Base-by-base conservation (phyloP, 2,888 invertebrate species). In the Molorchus minor region DNA sequence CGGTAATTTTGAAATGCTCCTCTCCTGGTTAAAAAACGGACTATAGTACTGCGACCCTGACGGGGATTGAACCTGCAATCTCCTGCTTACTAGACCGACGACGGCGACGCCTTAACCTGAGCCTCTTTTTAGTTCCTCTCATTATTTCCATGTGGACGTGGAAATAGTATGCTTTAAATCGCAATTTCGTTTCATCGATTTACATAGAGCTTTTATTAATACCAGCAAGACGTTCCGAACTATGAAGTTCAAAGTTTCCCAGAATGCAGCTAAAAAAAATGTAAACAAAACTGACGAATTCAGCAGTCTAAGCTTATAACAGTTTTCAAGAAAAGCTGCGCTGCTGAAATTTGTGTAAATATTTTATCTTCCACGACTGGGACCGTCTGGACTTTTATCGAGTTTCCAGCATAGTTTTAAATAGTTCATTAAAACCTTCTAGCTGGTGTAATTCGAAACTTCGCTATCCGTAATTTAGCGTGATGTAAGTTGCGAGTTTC, bases 361-460 rank as follows among this genome's bases (percentile, higher is more conserved):
- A 62, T 62, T 65, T 61, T 47, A 62, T 58, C 29, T 30, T 30
- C 45, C 46, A 46, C 43, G 19, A 57, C 52, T 53, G 35, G 61
- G 54, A 53, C 41, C 56, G 41, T 44, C 45, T 43, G 41, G 56
- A 51, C 58, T 60, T 53, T 47, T 52, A 56, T 57, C 61, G 52
- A 53, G 53, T 58, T 58, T 21, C 33, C 56, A 38, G 58, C 46
- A 57, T 55, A 64, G 62, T 62, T 61, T 62, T 47, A 68, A 65
- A 65, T 63, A 65, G 65, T 68, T 68, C 65, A 68, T 65, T 65
- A 68, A 68, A 64, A 68, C 61, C 64, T 60, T 51, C 53, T 52
- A 25, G 62, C 57, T 47, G 51, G 47, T 40, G 44, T 58, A 41
- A 51, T 61, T 43, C 49, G 30, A 58, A 64, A 61, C 57, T 63